A percentile compares a stretch with the other conserved stretches of the same genome.
These are phyloP conservation scores for Buphagus erythrorhynchus DNA, from an alignment of 2,797 vertebrate species.

Conservation along the genomic window DNA sequence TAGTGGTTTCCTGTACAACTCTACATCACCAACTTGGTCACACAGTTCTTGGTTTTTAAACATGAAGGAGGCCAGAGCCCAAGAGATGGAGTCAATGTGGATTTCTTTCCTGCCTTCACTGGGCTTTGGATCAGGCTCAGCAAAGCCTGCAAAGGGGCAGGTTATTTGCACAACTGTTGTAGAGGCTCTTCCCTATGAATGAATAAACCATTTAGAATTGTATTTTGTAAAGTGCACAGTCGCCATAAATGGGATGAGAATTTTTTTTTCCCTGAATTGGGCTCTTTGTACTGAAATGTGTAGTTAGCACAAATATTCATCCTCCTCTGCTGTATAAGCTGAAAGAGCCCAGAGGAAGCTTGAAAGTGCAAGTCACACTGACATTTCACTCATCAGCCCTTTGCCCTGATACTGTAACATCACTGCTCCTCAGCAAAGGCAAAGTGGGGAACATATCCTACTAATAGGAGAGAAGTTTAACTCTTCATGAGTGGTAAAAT, in stretches of 20 bases:
- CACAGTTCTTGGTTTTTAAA: not conserved
- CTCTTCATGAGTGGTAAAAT: not conserved
- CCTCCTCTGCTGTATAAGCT: constrained; percentile 51
- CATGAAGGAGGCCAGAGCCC: not conserved
- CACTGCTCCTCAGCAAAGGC: not conserved
- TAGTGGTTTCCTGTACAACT: not conserved
- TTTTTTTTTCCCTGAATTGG: constrained; percentile 64
- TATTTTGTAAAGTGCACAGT: constrained; percentile 73
- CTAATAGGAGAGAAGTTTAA: constrained; percentile 12
- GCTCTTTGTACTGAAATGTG: constrained; percentile 75
- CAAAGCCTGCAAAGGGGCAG: constrained; percentile 43
- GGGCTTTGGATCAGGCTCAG: not conserved
- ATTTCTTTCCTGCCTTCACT: not conserved
- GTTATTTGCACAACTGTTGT: constrained; percentile 51
- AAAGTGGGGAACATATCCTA: not conserved
- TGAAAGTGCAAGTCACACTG: constrained; percentile 51
- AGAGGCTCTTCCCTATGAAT: constrained; percentile 63
- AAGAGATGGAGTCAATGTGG: rapidly evolving
- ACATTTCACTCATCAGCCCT: constrained; percentile 56
- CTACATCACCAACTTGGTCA: not conserved
- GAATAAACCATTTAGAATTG: constrained; percentile 74
- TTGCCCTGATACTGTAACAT: constrained; percentile 15
- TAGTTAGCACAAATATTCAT: constrained; percentile 72
- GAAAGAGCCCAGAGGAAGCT: constrained; percentile 43
- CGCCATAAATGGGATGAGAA: constrained; percentile 65